A percentile compares a stretch with the other conserved stretches of the same genome.
phyloP scores from a whole-genome alignment of 2,888 invertebrate genomes.

The Volucella zonaria region DNA sequence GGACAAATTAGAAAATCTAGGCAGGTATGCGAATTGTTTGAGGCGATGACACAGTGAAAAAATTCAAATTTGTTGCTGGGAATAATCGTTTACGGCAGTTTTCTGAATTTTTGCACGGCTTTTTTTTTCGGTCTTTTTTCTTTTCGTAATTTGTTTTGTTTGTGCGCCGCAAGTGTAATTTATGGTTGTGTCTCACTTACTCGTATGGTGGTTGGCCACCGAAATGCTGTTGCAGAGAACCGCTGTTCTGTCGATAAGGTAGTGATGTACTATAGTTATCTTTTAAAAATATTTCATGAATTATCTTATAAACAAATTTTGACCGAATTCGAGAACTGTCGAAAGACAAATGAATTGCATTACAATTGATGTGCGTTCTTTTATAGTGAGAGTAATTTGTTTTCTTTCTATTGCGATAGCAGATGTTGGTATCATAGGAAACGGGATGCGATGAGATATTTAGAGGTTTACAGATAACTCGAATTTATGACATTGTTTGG shows the following conservation, averaged over 20 bases:
- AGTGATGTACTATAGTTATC: background rate
- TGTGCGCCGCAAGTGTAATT: constrained; percentile 50
- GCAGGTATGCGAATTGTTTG: background rate
- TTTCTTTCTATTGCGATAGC: too few relatives aligned
- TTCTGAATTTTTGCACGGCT: constrained; percentile 48
- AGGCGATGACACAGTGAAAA: constrained; percentile 6
- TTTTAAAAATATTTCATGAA: too few relatives aligned
- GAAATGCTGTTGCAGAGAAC: constrained; percentile 2
- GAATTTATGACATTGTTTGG: too few relatives aligned
- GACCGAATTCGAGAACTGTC: too few relatives aligned
- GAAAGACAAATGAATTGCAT: too few relatives aligned
- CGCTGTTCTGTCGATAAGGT: constrained; percentile 38
- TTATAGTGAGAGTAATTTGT: too few relatives aligned
- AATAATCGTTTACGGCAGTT: constrained; percentile 63
- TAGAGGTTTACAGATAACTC: too few relatives aligned
- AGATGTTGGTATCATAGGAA: too few relatives aligned
- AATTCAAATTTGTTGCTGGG: constrained; percentile 17
- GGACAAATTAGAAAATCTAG: background rate
- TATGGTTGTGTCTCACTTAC: constrained; percentile 13
- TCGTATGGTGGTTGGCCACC: background rate
- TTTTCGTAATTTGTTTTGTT: constrained; percentile 66
- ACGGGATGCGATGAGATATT: too few relatives aligned
- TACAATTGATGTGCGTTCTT: too few relatives aligned
- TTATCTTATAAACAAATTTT: too few relatives aligned
- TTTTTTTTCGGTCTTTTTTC: constrained; percentile 41